Percentiles rank a stretch among this genome's conserved stretches.
phyloP scores from a whole-genome alignment of 2,888 invertebrate species.

The Sphaerophoria taeniata region DNA sequence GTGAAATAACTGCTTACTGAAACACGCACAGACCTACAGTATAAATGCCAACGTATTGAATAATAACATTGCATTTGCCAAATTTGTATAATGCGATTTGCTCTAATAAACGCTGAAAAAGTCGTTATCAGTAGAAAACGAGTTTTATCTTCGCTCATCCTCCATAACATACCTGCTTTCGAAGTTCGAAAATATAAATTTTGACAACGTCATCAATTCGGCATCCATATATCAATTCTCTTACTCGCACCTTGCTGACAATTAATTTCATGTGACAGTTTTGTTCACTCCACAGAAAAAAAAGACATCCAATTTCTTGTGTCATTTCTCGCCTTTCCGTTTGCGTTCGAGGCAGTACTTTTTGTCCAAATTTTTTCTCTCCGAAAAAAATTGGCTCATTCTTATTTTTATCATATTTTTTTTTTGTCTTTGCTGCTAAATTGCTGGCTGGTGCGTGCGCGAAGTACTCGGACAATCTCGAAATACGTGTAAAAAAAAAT shows the following conservation, averaged over 20 bases:
- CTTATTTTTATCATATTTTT: slow-evolving; percentile 72
- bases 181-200: slow-evolving; percentile 12
- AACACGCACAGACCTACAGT: too few relatives aligned
- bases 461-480: slow-evolving; percentile 65
- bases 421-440: slow-evolving; percentile 20
- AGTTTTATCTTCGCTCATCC: slow-evolving; percentile 21
- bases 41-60: too few relatives aligned
- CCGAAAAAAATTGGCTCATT: slow-evolving; percentile 63
- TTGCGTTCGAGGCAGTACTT: slow-evolving; percentile 65
- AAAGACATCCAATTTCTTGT: slow-evolving; percentile 41
- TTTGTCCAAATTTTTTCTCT: slow-evolving; percentile 39
- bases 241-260: slow-evolving; percentile 56
- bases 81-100: too few relatives aligned
- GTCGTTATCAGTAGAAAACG: too few relatives aligned
- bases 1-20: too few relatives aligned
- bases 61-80: too few relatives aligned
- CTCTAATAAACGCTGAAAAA: too few relatives aligned
- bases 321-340: slow-evolving; percentile 63
- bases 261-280: slow-evolving; percentile 47
- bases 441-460: slow-evolving; percentile 63
- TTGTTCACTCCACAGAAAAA: neutral
- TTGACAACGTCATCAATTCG: slow-evolving; percentile 64
- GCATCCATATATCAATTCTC: slow-evolving; percentile 34
- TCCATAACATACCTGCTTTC: slow-evolving; percentile 31
- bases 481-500: slow-evolving; percentile 49